Evolutionary conservation across 2,113 vertebrate species (phyloP), one percentile per base, ranked within the genome.

Genomic region (Gambusia holbrooki): DNA sequence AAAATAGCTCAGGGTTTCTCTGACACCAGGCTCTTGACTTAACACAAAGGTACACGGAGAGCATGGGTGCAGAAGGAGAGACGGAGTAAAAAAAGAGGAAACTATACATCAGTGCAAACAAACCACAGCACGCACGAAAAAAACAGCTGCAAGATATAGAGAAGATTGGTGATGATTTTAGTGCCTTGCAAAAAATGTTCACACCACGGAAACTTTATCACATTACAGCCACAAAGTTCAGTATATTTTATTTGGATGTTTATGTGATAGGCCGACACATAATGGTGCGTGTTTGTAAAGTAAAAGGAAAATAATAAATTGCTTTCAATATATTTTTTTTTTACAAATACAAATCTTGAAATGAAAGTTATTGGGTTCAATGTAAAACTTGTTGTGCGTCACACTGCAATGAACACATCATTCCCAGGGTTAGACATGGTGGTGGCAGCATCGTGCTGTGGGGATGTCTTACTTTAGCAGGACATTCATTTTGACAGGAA

Each of bases 1-100:
- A 80, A 92, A 93, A 93, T 93, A 93, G 89, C 88, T 83, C 85
- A 54, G 73, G 30, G 76, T 83, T 79, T 82, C 82, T 91, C 77
- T 86, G 90, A 90, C 91, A 83, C 73, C 66, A 63, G 63, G 71
- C 74, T 78, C 72, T 74, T 77, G 71, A 88, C 79, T 82, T 74
- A 74, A 85, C 74, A 83, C 84, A 71, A 30, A 89, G 87, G 86
- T 69, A 81, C 87, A 87, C 80, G 63, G 76, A 85, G 71, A 78
- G 37, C 51, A 37, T 69, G 48, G 25, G 10, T 62, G 68, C 69
- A 79, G 76, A n/a, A 64, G 65, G 68, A 74, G 32, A 48, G 54
- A 35, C 40, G 62, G 67, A 54, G 45, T 67, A 32, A 62, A 68
- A 12, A 69, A 45, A 27, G 35, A 51, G 30, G 64, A 22, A n/a